These are phyloP conservation scores for Dolichallabes microphthalmus DNA, from an alignment of 2,113 vertebrate species.

Conservation along the genomic window DNA sequence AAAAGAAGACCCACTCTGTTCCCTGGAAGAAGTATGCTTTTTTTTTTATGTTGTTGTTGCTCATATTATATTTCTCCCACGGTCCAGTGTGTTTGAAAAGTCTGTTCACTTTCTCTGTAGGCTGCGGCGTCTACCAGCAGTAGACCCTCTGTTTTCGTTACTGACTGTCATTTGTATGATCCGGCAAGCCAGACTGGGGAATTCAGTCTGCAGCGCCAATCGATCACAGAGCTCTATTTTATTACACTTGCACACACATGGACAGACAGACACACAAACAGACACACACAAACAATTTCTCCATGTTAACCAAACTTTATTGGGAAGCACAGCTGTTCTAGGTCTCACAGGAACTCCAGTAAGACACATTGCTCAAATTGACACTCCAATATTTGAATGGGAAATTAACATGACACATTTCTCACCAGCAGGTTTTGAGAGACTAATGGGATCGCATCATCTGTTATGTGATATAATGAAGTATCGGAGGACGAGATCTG, in stretches of 20 bases:
- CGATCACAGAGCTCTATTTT: slow-evolving; percentile 31
- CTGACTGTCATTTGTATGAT: slow-evolving; percentile 32
- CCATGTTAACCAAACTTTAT: slow-evolving; percentile 25
- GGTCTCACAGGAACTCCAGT: slow-evolving; percentile 4
- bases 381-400: slow-evolving; percentile 26
- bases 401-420: slow-evolving; percentile 31
- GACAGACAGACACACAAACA: background rate
- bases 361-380: slow-evolving; percentile 26
- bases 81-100: background rate
- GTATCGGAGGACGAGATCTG: slow-evolving; percentile 16
- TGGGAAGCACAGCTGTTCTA: slow-evolving; percentile 35
- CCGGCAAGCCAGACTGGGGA: slow-evolving; percentile 3
- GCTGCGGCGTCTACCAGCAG: background rate
- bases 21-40: background rate
- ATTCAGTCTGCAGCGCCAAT: slow-evolving; percentile 35
- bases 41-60: background rate
- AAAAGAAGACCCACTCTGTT: background rate
- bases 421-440: slow-evolving; percentile 19
- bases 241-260: background rate
- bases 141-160: slow-evolving; percentile 41
- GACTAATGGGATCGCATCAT: slow-evolving; percentile 37
- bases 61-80: background rate
- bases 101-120: slow-evolving; percentile 3
- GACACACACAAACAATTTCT: slow-evolving; percentile 10
- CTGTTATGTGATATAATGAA: slow-evolving; percentile 42